These are phyloP conservation scores for Dione vanillae DNA, from an alignment of 2,888 invertebrate species.

Conservation along the genomic window DNA sequence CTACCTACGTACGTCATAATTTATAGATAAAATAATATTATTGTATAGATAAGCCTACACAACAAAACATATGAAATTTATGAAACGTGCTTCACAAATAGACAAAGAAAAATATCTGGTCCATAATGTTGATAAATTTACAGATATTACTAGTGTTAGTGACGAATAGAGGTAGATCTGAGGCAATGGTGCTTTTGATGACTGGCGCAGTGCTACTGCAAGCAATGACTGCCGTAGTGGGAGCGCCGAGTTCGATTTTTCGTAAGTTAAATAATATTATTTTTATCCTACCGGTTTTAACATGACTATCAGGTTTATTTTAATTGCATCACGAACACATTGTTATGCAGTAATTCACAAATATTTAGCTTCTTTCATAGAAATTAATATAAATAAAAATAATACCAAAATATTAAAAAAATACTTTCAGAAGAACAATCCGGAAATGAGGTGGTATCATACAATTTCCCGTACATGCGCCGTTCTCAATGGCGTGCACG, in stretches of 20 bases:
- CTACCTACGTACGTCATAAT: not conserved
- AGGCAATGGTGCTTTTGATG: constrained; percentile 28
- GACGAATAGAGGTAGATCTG: not conserved
- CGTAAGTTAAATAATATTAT: constrained; percentile 33
- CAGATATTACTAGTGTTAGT: not conserved
- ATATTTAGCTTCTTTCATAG: too few relatives aligned
- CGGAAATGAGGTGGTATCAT: constrained; percentile 63
- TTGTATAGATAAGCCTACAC: constrained; percentile 6
- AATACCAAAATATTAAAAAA: not conserved
- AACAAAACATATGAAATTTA: constrained; percentile 10
- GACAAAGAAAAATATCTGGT: not conserved
- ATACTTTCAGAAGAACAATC: constrained; percentile 30
- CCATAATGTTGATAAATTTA: not conserved
- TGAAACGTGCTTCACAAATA: not conserved
- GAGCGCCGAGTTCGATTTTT: constrained; percentile 15
- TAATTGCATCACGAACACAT: too few relatives aligned
- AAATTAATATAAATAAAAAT: too few relatives aligned
- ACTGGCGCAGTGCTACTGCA: constrained; percentile 27
- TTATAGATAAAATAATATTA: constrained; percentile 13
- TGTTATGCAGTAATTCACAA: too few relatives aligned
- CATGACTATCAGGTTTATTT: too few relatives aligned
- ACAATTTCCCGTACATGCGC: constrained; percentile 65
- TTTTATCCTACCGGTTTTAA: too few relatives aligned
- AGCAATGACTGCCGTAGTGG: constrained; percentile 20
- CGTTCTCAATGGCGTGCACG: constrained; percentile 86